phyloP scores from a whole-genome alignment of 2,888 invertebrate species.

The Parnassius apollo region DNA sequence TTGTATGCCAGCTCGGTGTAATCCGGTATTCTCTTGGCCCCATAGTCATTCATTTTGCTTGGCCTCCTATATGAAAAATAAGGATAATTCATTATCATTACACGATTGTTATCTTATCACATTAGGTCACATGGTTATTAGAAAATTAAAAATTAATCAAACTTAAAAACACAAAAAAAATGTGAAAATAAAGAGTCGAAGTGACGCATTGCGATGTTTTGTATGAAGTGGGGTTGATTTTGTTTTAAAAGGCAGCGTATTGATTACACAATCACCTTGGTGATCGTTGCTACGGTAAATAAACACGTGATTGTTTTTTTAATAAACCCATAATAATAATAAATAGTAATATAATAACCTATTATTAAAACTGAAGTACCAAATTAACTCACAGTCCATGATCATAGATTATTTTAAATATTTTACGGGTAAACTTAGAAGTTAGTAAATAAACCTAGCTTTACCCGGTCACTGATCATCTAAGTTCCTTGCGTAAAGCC shows the following conservation, averaged over 20 bases:
- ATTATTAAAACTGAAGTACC: no score
- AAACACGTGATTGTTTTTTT: conserved; percentile 27
- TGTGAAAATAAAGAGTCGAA: conserved; percentile 45
- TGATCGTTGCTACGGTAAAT: conserved; percentile 59
- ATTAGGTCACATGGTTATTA: conserved; percentile 42
- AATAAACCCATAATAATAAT: no score
- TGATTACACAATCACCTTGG: conserved; percentile 65
- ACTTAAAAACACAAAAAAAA: conserved; percentile 45
- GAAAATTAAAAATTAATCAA: conserved; percentile 35
- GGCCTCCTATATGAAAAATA: conserved; percentile 67
- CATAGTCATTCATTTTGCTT: conserved; percentile 73
- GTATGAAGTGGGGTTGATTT: conserved; percentile 32
- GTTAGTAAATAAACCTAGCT: no score
- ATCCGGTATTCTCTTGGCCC: conserved; percentile 84
- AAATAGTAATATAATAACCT: no score
- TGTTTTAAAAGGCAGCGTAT: conserved; percentile 47
- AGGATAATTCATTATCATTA: conserved; percentile 38
- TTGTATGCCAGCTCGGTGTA: conserved; percentile 92
- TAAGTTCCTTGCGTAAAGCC: no score
- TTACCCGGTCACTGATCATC: no score
- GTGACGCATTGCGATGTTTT: conserved; percentile 62
- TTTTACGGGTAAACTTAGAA: no score
- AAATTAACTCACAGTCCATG: no score
- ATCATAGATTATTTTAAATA: no score
- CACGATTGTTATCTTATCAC: conserved; percentile 10